phyloP scores from a whole-genome alignment of 2,113 vertebrate species.

The Gasterosteus nipponicus region DNA sequence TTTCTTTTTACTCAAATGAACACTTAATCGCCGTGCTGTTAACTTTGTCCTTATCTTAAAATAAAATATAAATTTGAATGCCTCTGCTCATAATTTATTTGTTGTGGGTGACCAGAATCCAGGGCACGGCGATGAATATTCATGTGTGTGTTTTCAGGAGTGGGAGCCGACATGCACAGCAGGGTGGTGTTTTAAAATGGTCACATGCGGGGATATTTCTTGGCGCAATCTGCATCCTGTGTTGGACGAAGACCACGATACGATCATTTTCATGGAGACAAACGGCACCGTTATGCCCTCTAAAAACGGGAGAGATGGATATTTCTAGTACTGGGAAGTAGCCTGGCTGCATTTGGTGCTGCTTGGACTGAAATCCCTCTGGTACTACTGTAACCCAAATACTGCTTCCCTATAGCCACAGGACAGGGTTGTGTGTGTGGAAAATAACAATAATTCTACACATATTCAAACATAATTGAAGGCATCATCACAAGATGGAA shows the following conservation, averaged over 20 bases:
- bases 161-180: conserved; percentile 22
- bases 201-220: conserved; percentile 7
- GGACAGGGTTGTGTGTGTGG: conserved; percentile 29
- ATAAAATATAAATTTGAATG: background rate
- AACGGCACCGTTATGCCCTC: background rate
- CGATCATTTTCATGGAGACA: background rate
- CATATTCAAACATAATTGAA: background rate
- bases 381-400: conserved; percentile 71
- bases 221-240: conserved; percentile 8
- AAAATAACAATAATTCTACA: conserved; percentile 2
- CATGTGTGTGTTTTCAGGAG: conserved; percentile 28
- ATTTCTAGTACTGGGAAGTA: conserved; percentile 47
- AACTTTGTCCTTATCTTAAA: background rate
- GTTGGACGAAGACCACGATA: background rate
- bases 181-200: conserved; percentile 27
- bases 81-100: conserved; percentile 29
- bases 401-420: conserved; percentile 22
- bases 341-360: conserved; percentile 29
- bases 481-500: conserved; percentile 9
- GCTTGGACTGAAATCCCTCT: conserved; percentile 55
- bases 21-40: background rate
- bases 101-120: conserved; percentile 16
- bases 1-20: background rate
- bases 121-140: conserved; percentile 40
- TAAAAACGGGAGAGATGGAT: conserved; percentile 2